Base-by-base conservation (phyloP, 2,113 vertebrate species). In the Solea senegalensis region DNA sequence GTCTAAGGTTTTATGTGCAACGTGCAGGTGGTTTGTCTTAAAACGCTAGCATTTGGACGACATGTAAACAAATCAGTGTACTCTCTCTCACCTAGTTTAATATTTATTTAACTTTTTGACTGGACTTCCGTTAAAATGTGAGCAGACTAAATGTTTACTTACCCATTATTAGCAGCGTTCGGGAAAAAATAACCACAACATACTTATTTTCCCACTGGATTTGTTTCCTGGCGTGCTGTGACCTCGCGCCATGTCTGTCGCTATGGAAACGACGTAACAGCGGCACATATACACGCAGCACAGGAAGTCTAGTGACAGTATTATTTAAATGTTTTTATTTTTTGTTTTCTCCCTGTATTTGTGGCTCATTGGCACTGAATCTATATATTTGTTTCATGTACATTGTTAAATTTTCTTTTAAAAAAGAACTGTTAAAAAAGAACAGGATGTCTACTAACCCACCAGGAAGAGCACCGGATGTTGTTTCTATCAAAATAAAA, bases 251-350 rank as follows among this genome's bases (percentile, higher is more conserved):
- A 13, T 11, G 4, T 10, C 45, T 34, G 83, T 92, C 76, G 57
- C 88, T 75, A 88, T 87, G 85, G 73, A 52, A 57, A 89, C 85
- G 49, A 63, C 82, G 82, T 44, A 82, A 65, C 40, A 7, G 0
- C 16, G 15, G 6, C 0, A 69, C 10, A 45, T 72, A 9, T 1
- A 8, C 61, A 63, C 61, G 27, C 16, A 61, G 15, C 1, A 34
- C 8, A 54, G 8, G 14, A 1, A 48, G 34, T 34, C 5, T 2
- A 34, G 34, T 34, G 34, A 34, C 21, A 21, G 21, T 21, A 21
- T 21, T 21, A 21, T 21, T 21, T 21, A 21, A 21, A 21, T 21
- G 21, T 21, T 1, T 21, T 21, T 21, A 21, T 21, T 21, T 21
- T 21, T 21, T 1, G 21, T 21, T 21, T 21, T 21, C 21, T 21